A percentile compares a stretch with the other conserved stretches of the same genome.
Evolutionary conservation across 2,888 invertebrate species (phyloP).

Genomic region (Rotaria sp.): DNA sequence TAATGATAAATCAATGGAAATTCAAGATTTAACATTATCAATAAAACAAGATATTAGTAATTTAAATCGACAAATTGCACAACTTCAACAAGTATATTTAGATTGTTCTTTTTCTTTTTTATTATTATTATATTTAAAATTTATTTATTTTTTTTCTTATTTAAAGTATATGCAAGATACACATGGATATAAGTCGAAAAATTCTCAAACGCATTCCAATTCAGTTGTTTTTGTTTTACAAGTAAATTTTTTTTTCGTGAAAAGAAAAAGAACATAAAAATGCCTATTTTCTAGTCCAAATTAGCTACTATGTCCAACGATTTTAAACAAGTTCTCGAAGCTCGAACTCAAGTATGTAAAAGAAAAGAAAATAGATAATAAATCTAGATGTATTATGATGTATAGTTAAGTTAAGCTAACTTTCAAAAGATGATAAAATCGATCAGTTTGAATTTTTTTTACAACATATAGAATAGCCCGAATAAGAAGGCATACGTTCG

Average conservation of each 20-base stretch:
- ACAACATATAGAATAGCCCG: no score
- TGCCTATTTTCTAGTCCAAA: constrained; percentile 63
- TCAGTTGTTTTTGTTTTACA: constrained; percentile 55
- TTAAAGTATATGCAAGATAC: constrained; percentile 31
- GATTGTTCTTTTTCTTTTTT: neutral
- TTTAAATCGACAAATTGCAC: constrained; percentile 91
- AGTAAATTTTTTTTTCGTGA: constrained; percentile 44
- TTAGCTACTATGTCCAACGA: constrained; percentile 92
- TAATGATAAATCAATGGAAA: constrained; percentile 88
- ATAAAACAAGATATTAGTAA: constrained; percentile 90
- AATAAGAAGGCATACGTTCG: no score
- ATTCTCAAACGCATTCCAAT: constrained; percentile 62
- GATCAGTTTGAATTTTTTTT: no score
- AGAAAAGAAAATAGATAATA: no score
- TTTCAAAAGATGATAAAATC: no score
- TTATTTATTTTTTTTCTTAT: neutral
- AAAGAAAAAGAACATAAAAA: neutral
- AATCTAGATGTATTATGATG: no score
- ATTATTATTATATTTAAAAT: neutral
- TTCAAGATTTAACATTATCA: constrained; percentile 90
- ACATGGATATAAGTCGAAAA: constrained; percentile 56
- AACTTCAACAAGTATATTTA: constrained; percentile 57
- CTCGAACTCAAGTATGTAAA: constrained; percentile 72
- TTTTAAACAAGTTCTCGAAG: constrained; percentile 93
- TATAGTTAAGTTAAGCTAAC: no score